Conservation (phyloP, 92 coral and sea anemone genomes). For the Muricea muricata region DNA sequence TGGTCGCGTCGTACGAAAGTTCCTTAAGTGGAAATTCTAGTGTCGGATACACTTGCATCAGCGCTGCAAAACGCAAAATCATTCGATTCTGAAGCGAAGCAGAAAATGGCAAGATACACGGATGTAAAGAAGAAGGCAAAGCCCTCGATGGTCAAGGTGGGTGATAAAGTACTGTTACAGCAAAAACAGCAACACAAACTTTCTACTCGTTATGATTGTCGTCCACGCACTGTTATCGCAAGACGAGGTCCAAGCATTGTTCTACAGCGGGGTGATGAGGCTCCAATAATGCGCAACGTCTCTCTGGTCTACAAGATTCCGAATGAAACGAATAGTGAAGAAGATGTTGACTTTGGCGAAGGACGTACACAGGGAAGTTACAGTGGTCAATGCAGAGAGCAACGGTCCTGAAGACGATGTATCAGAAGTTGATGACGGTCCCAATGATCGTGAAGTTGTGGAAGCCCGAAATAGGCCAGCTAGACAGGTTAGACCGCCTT, state of each 20-base stretch:
- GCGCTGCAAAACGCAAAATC: neutral
- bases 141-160: constrained; percentile 7
- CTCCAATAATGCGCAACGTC: too few species aligned
- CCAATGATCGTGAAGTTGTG: neutral
- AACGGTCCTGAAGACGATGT: neutral
- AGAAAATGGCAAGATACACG: neutral
- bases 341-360: constrained; percentile 6
- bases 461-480: neutral
- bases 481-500: constrained; percentile 47
- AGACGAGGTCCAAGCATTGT: constrained; percentile 44
- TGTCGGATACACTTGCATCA: neutral
- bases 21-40: constrained; percentile 28
- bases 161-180: constrained; percentile 54
- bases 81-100: neutral
- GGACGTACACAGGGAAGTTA: neutral
- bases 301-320: constrained; percentile 47
- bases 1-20: constrained; percentile 42
- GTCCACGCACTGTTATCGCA: constrained; percentile 43
- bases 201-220: constrained; percentile 39
- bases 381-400: neutral
- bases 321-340: neutral
- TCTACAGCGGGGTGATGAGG: constrained; percentile 44
- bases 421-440: neutral
- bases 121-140: constrained; percentile 29
- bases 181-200: constrained; percentile 40